Conservation (phyloP, 2,797 vertebrate species). For the Orientallactaga sibirica region DNA sequence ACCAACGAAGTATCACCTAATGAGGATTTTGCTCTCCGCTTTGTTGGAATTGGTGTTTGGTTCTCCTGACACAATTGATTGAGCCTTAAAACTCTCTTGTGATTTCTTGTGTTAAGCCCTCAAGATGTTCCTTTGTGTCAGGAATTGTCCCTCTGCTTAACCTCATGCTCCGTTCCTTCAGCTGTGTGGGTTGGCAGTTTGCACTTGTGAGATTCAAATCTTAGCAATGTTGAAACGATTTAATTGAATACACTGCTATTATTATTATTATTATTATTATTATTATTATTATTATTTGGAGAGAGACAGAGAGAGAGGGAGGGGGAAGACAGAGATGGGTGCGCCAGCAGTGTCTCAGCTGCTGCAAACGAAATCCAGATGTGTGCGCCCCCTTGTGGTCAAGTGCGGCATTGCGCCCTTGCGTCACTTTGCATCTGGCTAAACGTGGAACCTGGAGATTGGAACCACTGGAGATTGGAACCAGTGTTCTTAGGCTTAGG, state of each 20-base stretch:
- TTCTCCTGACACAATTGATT: slow-evolving; percentile 32
- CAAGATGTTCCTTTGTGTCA: slow-evolving; percentile 31
- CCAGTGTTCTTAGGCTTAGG: too few species aligned
- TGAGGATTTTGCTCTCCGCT: not conserved
- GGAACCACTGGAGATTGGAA: too few species aligned
- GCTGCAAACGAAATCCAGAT: too few species aligned
- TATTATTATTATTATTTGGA: too few species aligned
- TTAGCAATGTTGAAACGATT: slow-evolving; percentile 35
- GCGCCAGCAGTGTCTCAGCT: too few species aligned
- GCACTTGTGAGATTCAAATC: not conserved
- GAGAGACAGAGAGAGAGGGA: too few species aligned
- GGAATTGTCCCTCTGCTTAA: slow-evolving; percentile 33
- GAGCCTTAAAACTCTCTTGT: slow-evolving; percentile 7
- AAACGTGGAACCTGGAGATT: too few species aligned
- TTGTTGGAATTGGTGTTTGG: not conserved
- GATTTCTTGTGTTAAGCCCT: slow-evolving; percentile 53
- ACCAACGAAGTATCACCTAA: not conserved
- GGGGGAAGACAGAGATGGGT: too few species aligned
- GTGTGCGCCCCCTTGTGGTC: too few species aligned
- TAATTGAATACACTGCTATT: not conserved
- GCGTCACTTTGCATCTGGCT: too few species aligned
- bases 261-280: too few species aligned
- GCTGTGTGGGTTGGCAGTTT: not conserved
- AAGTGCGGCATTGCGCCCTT: too few species aligned
- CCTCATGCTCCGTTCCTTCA: not conserved